Evolutionary conservation across 2,113 vertebrate species (phyloP), one percentile per base, ranked within the genome.

Genomic region (Seriola dumerili): DNA sequence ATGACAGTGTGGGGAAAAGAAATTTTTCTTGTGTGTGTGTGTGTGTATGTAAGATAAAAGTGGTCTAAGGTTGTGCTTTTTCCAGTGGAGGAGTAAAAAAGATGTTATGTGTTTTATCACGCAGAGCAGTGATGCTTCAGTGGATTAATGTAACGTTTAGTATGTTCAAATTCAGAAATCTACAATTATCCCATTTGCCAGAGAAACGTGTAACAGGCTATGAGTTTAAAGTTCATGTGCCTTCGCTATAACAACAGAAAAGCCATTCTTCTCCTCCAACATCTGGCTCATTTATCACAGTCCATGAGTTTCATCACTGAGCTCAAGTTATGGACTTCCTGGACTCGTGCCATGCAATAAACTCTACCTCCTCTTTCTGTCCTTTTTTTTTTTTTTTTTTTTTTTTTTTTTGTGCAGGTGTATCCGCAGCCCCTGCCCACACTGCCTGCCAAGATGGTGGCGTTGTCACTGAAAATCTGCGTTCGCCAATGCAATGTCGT

Each of bases 401-500:
- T 44, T 58, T n/a, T n/a, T 12, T 4, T 62, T 52, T 40, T 68
- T 21, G 2, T 16, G 5, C 85, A 93, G 89, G 89, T 92, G 88
- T 91, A 88, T 84, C 85, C 72, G 76, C 78, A 77, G 71, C 59
- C 44, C 59, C 72, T 21, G 0, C 61, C 61, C 63, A 14, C 84
- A 71, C 70, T 10, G 4, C 61, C 85, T 4, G 85, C 58, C 91
- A 96, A 93, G 78, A 99, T 99, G 98, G 98, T 99, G 89, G 97
- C 96, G 62, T 92, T 99, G 69, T 99, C 98, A 13, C 88, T 99
- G 84, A 99, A 99, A 95, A 99, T 99, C 77, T 99, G 98, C 52
- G 94, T 99, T 62, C 97, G 98, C 36, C 98, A 99, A 13, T 99
- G 98, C 96, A 99, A 99, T 3, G 98, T 99, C 8, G 97, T 99